Base-by-base conservation (phyloP, 2,113 vertebrate genomes). In the Odocoileus virginianus region DNA sequence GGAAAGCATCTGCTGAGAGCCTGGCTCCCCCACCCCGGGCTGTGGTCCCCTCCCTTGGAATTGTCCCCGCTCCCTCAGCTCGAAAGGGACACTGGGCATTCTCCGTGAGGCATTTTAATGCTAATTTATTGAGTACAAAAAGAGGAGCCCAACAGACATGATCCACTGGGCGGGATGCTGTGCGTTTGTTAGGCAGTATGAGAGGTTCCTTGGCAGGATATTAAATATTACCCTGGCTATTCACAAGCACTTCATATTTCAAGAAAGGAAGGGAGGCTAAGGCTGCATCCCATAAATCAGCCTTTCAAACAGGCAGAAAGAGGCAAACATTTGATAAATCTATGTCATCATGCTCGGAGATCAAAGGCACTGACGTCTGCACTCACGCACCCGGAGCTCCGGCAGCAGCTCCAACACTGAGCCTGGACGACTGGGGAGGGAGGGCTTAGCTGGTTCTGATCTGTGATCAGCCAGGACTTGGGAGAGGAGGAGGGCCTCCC, bases 161-260 rank as follows among this genome's bases (percentile, higher is more conserved):
- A 98, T 92, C 98, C 98, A 98, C 98, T 98, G 98, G 99, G 98
- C 96, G 92, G 96, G 98, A 97, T 98, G 98, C 98, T 98, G 98
- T 98, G 98, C 98, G 98, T 99, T 99, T 98, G 99, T 99, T 98
- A 98, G 98, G 98, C 98, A 98, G 98, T 98, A 97, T 97, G 97
- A 98, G 98, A 98, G 98, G 76, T 98, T 98, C 97, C 87, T 97
- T 99, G 98, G 98, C 98, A 99, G 98, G 98, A 99, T 99, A 98
- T 98, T 99, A 99, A 99, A 99, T 99, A 99, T 99, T 99, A 99
- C 98, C 98, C 98, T 98, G 98, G 98, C 98, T 97, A 97, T 98
- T 99, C 98, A 98, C 98, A 98, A 98, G 98, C 98, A 99, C 99
- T 99, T 99, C 98, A 98, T 99, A 99, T 99, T 99, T 99, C 99